These are phyloP conservation scores for Drosophila tropicalis DNA, from an alignment of 1,140 invertebrate genomes.

Conservation along the genomic window DNA sequence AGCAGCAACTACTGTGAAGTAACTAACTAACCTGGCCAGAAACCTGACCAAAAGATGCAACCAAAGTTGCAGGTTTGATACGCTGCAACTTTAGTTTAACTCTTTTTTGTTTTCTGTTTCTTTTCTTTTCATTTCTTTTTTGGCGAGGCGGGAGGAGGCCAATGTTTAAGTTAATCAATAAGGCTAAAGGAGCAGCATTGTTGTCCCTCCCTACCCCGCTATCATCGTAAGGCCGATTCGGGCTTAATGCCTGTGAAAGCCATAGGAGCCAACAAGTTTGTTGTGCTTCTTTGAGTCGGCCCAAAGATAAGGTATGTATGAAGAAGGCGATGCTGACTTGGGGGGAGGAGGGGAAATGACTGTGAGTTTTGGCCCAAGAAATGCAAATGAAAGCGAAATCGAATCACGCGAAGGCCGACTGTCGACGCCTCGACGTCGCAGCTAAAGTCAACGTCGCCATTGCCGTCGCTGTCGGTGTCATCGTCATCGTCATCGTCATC, in stretches of 20 bases:
- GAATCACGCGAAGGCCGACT: slow-evolving; percentile 58
- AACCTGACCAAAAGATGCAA: slow-evolving; percentile 13
- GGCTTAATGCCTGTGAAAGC: slow-evolving; percentile 21
- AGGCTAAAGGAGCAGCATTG: slow-evolving; percentile 15
- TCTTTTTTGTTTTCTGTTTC: slow-evolving; percentile 9
- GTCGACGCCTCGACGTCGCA: slow-evolving; percentile 7
- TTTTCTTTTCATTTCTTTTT: too few species aligned
- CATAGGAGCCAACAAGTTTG: slow-evolving; percentile 22
- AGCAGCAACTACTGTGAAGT: slow-evolving; percentile 39
- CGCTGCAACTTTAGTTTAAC: not conserved
- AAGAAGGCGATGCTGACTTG: too few species aligned
- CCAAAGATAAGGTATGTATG: slow-evolving; percentile 18
- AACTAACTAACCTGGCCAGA: slow-evolving; percentile 45
- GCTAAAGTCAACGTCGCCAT: not conserved
- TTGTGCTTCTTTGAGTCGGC: slow-evolving; percentile 19
- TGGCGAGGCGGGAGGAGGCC: slow-evolving; percentile 9
- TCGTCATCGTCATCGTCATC: slow-evolving; percentile 9
- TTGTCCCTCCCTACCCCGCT: not conserved
- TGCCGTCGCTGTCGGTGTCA: not conserved
- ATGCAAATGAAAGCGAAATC: slow-evolving; percentile 73
- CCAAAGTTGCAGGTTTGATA: not conserved
- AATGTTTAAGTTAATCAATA: slow-evolving; percentile 20
- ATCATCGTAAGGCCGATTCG: not conserved
- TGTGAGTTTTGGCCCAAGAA: slow-evolving; percentile 31
- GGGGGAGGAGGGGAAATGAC: slow-evolving; percentile 41